Evolutionary conservation across 2,113 vertebrate genomes (phyloP), one percentile per base, ranked within the genome.

Genomic region (Agelaius tricolor): DNA sequence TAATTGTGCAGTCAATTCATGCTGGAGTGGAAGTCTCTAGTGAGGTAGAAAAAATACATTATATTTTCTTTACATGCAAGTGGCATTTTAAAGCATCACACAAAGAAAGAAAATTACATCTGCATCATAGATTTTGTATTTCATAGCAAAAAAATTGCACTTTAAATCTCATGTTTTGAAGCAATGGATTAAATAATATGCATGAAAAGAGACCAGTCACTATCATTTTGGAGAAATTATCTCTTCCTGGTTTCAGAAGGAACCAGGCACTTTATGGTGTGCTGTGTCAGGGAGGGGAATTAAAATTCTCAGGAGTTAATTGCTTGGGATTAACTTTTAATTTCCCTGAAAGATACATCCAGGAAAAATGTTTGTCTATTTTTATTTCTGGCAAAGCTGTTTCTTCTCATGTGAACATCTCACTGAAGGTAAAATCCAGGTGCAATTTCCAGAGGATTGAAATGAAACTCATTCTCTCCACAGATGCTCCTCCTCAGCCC

Each of bases 341-440:
- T 94, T 94, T 57, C 47, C 79, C 65, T 73, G 49, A 81, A 94
- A 97, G 96, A 76, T 71, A 20, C 3, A 71, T 68, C 30, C 81
- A 43, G 58, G 30, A 87, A 71, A 89, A 89, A 84, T 43, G 26
- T 89, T 72, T 91, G 19, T 23, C 74, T 95, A 3, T 84, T 86
- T 82, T 73, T 69, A 51, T 73, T 82, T 81, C 71, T 96, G 62
- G 43, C 19, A 73, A 91, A 83, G 31, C 17, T 44, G 19, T 88
- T 93, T 86, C 46, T 91, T 91, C n/a, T 87, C 24, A 15, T 20
- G 46, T 17, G 52, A 67, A 15, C 31, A 26, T 72, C 31, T 93
- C 26, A 55, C 57, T 86, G 84, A 62, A 84, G 30, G 58, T 57
- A 59, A 77, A 83, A 95, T 90, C 65, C 92, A 93, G 72, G 17